Conservation (phyloP, 2,797 vertebrate genomes). For the Mycteria americana region DNA sequence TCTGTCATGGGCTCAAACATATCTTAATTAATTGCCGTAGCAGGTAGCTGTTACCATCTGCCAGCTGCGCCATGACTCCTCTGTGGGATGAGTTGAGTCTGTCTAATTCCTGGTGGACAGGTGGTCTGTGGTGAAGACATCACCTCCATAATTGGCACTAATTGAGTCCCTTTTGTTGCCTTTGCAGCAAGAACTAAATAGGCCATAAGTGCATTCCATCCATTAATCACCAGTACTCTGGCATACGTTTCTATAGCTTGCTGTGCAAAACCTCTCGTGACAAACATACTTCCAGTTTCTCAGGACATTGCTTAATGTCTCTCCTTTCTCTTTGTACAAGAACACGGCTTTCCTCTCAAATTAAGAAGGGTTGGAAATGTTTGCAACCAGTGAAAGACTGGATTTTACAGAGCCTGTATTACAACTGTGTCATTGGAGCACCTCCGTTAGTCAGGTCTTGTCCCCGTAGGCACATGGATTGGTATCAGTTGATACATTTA, state of each 20-base stretch:
- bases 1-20: neutral
- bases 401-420: neutral
- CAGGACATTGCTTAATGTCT: neutral
- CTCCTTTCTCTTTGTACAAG: neutral
- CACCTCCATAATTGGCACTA: constrained; percentile 39
- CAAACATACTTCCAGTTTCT: neutral
- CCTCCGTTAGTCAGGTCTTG: neutral
- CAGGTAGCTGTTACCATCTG: constrained; percentile 37
- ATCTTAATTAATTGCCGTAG: constrained; percentile 2
- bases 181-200: constrained; percentile 12
- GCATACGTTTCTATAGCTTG: neutral
- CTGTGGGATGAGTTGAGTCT: neutral
- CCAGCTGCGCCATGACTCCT: neutral
- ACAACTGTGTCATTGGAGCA: neutral
- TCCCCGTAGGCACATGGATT: neutral
- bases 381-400: neutral
- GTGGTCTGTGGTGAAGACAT: constrained; percentile 34
- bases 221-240: neutral
- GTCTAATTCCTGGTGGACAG: constrained; percentile 35
- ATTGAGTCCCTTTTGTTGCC: constrained; percentile 43
- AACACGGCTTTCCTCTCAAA: neutral
- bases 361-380: neutral
- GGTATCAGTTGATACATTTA: neutral
- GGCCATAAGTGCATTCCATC: neutral
- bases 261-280: neutral